Evolutionary conservation across 2,797 vertebrate genomes (phyloP), one percentile per base, ranked within the genome.

Genomic region (Macropodus opercularis): DNA sequence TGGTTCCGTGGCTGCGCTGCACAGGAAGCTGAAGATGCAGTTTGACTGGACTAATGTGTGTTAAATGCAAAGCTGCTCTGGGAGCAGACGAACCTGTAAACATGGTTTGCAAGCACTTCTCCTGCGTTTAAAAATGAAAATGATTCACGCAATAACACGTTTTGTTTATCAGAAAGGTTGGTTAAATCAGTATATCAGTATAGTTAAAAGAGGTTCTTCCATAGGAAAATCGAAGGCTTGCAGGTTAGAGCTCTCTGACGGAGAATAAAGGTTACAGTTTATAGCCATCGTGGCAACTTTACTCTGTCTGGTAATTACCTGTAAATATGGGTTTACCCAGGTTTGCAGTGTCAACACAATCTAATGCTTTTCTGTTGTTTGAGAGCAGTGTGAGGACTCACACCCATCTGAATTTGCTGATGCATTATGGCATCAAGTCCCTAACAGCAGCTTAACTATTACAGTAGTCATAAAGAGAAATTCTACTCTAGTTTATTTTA

Each of bases 321-420:
- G 13, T 10, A 34, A 19, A 31, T 35, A 14, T 26, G 10, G 4
- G 26, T 27, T 27, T 27, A 32, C 31, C 3, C 29, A 18, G 3
- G 11, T 7, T 44, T 3, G n/a, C 2, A 6, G 6, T 32, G 5
- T 15, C 32, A 34, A 34, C 32, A n/a, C 34, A 36, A 17, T 36
- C 35, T 8, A 17, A 8, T 8, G 0, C 35, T 36, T 36, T 36
- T n/a, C 35, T 38, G 4, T 9, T 26, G 50, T 43, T 12, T 8
- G 15, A 17, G 35, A 8, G 32, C 6, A 8, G 35, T 17, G 7
- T 17, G 35, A 36, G 35, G 50, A 27, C 21, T 15, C 6, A 50
- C 43, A 42, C 17, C 31, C 14, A 22, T 24, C 54, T 24, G 59
- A 46, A 56, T 35, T 34, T 22, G 1, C 46, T 66, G 34, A 35